Evolutionary conservation across 2,888 invertebrate genomes (phyloP).

Genomic region (Ormyrus rosae): DNA sequence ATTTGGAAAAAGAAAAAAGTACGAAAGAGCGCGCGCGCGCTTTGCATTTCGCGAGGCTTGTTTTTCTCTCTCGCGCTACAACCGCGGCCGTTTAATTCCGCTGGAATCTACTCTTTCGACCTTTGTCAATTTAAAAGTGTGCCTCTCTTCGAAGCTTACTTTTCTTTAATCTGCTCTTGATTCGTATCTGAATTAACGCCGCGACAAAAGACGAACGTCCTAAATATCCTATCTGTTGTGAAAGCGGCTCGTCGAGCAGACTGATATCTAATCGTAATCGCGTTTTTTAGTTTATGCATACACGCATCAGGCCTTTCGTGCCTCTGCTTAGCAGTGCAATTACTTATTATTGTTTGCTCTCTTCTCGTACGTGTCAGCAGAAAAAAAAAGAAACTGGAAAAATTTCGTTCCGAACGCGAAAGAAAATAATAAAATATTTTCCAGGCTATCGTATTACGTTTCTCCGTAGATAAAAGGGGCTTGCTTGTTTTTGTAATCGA

Average conservation of each 20-base stretch:
- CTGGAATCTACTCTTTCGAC: too few species aligned
- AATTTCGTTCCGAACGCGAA: neutral
- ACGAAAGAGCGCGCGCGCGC: neutral
- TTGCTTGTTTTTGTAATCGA: neutral
- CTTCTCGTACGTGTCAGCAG: neutral
- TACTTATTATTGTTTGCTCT: neutral
- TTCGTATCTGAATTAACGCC: neutral
- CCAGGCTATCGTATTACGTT: neutral
- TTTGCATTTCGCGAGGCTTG: conserved; percentile 13
- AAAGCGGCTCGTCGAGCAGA: neutral
- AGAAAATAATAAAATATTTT: conserved; percentile 9
- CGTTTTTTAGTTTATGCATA: neutral
- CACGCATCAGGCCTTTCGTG: neutral
- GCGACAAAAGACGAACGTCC: conserved; percentile 8
- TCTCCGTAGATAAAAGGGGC: neutral
- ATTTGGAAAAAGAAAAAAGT: neutral
- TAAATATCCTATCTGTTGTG: conserved; percentile 30
- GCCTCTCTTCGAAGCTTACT: neutral
- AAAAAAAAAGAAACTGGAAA: neutral
- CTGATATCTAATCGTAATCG: conserved; percentile 37
- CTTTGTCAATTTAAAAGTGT: too few species aligned
- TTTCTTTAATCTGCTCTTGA: neutral
- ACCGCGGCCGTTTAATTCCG: neutral
- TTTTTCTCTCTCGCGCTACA: conserved; percentile 11
- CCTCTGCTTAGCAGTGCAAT: conserved; percentile 1